phyloP scores from a whole-genome alignment of 2,888 invertebrate genomes.

The Dichetophora obliterata region DNA sequence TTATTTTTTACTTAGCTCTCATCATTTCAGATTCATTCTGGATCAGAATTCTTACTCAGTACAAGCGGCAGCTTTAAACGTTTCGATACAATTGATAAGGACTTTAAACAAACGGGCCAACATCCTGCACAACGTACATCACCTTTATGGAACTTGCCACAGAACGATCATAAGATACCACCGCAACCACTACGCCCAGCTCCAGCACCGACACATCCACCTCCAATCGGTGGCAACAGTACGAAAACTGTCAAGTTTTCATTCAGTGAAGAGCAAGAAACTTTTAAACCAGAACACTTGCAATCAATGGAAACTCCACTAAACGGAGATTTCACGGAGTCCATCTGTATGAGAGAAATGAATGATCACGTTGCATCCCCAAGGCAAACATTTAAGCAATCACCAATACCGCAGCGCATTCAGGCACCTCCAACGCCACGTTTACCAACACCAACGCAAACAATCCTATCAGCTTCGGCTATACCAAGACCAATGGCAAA shows the following conservation, averaged over 20 bases:
- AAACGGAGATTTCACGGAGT: constrained; percentile 39
- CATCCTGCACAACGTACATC: constrained; percentile 55
- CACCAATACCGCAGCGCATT: constrained; percentile 54
- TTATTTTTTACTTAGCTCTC: neutral
- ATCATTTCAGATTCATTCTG: constrained; percentile 73
- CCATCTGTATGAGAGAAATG: neutral
- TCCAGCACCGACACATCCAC: constrained; percentile 67
- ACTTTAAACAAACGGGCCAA: constrained; percentile 69
- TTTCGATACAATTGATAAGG: constrained; percentile 76
- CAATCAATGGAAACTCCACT: constrained; percentile 34
- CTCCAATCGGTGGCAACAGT: constrained; percentile 45
- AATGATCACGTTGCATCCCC: constrained; percentile 42
- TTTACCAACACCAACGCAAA: constrained; percentile 55
- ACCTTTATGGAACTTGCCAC: constrained; percentile 67
- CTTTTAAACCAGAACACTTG: constrained; percentile 41
- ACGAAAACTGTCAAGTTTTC: constrained; percentile 63
- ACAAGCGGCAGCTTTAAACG: constrained; percentile 76
- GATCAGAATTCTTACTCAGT: constrained; percentile 76
- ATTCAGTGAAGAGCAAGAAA: constrained; percentile 49
- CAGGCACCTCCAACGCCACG: constrained; percentile 59
- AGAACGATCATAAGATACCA: constrained; percentile 71
- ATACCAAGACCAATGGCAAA: constrained; percentile 67
- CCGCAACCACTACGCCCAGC: constrained; percentile 78
- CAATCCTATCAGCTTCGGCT: constrained; percentile 55
- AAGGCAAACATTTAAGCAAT: constrained; percentile 46